These are phyloP conservation scores for Amia ocellicauda DNA, from an alignment of 2,113 vertebrate species.

Conservation along the genomic window DNA sequence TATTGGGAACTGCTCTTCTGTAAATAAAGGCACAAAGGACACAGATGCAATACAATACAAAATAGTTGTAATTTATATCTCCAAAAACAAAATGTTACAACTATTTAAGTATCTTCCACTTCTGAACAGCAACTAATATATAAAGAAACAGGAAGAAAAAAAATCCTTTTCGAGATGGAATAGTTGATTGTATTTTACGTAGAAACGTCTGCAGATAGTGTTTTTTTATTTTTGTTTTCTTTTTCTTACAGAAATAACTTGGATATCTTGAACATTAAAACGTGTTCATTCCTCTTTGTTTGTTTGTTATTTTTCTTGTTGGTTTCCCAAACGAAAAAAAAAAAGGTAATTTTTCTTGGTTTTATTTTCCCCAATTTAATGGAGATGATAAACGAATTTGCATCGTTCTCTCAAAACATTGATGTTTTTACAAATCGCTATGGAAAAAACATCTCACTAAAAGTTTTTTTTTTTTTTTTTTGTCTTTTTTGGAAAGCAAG, in stretches of 20 bases:
- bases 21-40: not conserved
- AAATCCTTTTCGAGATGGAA: constrained; percentile 1
- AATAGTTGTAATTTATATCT: constrained; percentile 80
- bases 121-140: constrained; percentile 59
- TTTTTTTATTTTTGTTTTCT: constrained; percentile 12
- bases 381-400: constrained; percentile 13
- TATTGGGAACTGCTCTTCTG: no score
- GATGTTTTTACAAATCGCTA: constrained; percentile 51
- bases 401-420: constrained; percentile 41
- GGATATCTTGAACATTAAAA: constrained; percentile 38
- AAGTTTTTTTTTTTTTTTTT: constrained; percentile 4
- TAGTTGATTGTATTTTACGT: constrained; percentile 40
- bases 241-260: constrained; percentile 23
- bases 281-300: constrained; percentile 33
- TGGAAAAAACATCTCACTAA: constrained; percentile 41
- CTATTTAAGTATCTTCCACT: constrained; percentile 63
- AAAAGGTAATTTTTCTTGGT: no score
- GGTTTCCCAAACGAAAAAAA: constrained; percentile 66
- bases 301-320: constrained; percentile 53
- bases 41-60: constrained; percentile 66
- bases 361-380: constrained; percentile 1
- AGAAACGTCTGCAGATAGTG: constrained; percentile 25
- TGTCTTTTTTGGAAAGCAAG: constrained; percentile 3
- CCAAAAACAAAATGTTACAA: constrained; percentile 56
- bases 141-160: constrained; percentile 39